Evolutionary conservation across 2,888 invertebrate genomes (phyloP).

Genomic region (Nymphalis urticae): DNA sequence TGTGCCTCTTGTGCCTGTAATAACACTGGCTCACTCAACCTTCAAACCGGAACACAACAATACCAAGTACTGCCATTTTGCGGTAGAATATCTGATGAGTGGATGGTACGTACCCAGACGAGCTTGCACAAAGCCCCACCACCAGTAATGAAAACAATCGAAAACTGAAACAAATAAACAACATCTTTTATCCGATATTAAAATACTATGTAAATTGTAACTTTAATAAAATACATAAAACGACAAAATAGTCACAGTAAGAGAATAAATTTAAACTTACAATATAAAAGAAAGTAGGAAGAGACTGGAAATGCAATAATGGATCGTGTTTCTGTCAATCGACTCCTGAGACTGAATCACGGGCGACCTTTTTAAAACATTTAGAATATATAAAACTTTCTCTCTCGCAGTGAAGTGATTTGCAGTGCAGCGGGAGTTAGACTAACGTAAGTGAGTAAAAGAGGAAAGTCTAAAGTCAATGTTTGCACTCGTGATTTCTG

Average conservation of each 20-base stretch:
- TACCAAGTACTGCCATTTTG: too few relatives aligned
- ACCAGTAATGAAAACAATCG: too few relatives aligned
- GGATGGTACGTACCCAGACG: too few relatives aligned
- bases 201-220: conserved; percentile 1
- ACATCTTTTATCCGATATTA: not conserved
- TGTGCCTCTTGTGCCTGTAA: too few relatives aligned
- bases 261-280: conserved; percentile 33
- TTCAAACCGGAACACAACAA: too few relatives aligned
- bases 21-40: too few relatives aligned
- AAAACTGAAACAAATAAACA: not conserved
- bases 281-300: conserved; percentile 40
- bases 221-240: not conserved
- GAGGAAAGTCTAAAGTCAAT: conserved; percentile 79
- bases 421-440: conserved; percentile 68
- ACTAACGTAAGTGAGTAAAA: conserved; percentile 72
- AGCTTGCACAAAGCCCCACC: too few relatives aligned
- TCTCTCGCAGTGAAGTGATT: conserved; percentile 68
- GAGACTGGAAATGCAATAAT: conserved; percentile 51
- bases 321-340: conserved; percentile 53
- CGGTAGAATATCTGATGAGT: too few relatives aligned
- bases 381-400: conserved; percentile 67
- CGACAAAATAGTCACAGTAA: conserved; percentile 14
- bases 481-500: conserved; percentile 78
- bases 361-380: conserved; percentile 60
- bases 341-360: conserved; percentile 54